Conservation (phyloP, 2,113 vertebrate species). For the Channa maculata region DNA sequence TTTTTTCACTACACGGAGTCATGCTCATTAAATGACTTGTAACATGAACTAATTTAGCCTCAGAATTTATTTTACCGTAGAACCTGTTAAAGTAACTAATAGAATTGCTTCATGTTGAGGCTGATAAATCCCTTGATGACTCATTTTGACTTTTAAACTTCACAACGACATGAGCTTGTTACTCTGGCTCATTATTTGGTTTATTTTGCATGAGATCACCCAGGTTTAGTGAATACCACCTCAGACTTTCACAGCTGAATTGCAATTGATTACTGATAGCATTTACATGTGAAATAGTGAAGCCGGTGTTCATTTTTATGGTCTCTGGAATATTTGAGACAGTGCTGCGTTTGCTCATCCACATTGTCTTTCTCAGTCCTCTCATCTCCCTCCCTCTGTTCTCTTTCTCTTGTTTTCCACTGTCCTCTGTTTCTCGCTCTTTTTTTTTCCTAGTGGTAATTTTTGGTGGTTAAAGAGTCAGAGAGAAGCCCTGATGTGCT, state of each 20-base stretch:
- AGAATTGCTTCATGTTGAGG: background rate
- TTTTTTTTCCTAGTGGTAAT: background rate
- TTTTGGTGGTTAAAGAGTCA: conserved; percentile 4
- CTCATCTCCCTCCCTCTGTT: too few relatives aligned
- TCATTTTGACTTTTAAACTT: conserved; percentile 13
- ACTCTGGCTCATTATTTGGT: conserved; percentile 11
- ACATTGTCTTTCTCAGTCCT: too few relatives aligned
- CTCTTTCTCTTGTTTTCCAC: too few relatives aligned
- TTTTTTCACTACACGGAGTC: too few relatives aligned
- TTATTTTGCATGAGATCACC: conserved; percentile 25
- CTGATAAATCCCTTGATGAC: background rate
- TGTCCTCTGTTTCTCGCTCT: background rate
- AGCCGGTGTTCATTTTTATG: conserved; percentile 2
- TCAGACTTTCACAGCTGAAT: conserved; percentile 4
- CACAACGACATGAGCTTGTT: background rate
- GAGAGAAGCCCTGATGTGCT: conserved; percentile 13
- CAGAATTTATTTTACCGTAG: too few relatives aligned
- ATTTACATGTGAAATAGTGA: conserved; percentile 20
- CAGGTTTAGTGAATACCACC: conserved; percentile 20
- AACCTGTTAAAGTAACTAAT: too few relatives aligned
- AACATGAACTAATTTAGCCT: too few relatives aligned
- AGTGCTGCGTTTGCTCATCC: too few relatives aligned
- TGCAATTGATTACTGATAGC: conserved; percentile 31
- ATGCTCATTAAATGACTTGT: too few relatives aligned
- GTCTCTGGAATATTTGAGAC: background rate